Percentiles rank a stretch among this genome's conserved stretches.
Evolutionary conservation across 1,140 invertebrate species (phyloP).

Genomic region (Diuraphis noxia): DNA sequence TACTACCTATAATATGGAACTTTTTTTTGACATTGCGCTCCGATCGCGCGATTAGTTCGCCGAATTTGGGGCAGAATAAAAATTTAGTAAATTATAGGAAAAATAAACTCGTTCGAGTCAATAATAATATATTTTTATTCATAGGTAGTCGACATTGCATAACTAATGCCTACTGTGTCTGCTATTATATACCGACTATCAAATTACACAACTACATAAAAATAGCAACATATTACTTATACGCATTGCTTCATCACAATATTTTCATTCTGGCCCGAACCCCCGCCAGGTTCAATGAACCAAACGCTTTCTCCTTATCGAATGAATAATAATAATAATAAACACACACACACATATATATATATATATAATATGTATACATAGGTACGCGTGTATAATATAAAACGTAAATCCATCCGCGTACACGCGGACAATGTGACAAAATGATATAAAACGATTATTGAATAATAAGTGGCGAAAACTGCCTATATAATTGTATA

Average conservation of each 20-base stretch:
- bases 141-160: conserved; percentile 10
- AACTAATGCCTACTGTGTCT: not conserved
- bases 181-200: not conserved
- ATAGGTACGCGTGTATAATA: not conserved
- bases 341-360: not conserved
- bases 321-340: conserved; percentile 1
- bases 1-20: not conserved
- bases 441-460: conserved; percentile 39
- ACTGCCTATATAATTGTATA: not conserved
- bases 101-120: not conserved
- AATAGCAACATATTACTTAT: conserved; percentile 20
- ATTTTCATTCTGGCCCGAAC: conserved; percentile 45
- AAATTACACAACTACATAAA: conserved; percentile 46
- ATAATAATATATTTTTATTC: not conserved
- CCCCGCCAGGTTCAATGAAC: conserved; percentile 50
- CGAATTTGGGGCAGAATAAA: not conserved
- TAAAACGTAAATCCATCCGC: not conserved
- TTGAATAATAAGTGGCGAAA: conserved; percentile 31
- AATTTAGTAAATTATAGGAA: not conserved
- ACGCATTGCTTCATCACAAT: conserved; percentile 34
- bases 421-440: conserved; percentile 15
- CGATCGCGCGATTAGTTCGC: not conserved
- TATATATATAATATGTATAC: not conserved
- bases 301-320: conserved; percentile 48
- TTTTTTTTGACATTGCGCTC: not conserved